Conservation (phyloP, 2,797 vertebrate species). For the Eulemur rubriventer region DNA sequence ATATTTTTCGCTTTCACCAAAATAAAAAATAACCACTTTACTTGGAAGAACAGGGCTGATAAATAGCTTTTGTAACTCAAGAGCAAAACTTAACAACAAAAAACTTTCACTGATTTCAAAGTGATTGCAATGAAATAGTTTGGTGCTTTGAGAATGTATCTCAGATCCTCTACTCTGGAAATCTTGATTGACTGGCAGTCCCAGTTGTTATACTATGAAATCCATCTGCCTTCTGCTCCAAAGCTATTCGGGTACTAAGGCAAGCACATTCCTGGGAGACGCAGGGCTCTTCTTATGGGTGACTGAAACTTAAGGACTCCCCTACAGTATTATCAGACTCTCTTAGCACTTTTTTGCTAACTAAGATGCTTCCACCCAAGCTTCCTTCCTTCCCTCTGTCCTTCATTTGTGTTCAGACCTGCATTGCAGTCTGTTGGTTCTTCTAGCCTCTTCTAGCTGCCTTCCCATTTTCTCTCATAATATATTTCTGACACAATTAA, state of each 20-base stretch:
- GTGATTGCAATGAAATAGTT: not conserved
- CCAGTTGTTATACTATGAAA: not conserved
- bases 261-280: not conserved
- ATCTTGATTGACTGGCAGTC: not conserved
- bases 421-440: not conserved
- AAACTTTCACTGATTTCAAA: constrained; percentile 13
- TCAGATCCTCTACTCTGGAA: not conserved
- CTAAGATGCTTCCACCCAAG: not conserved
- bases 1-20: not conserved
- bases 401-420: not conserved
- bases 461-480: not conserved
- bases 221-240: not conserved
- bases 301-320: not conserved
- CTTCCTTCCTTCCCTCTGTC: not conserved
- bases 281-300: not conserved
- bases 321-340: not conserved
- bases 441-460: not conserved
- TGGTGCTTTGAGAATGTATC: not conserved
- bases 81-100: constrained; percentile 24
- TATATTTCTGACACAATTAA: not conserved
- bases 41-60: not conserved
- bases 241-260: not conserved
- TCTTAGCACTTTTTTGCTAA: not conserved
- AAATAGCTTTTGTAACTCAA: constrained; percentile 12
- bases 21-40: not conserved